Conservation (phyloP, 2,888 invertebrate genomes). For the Leptopterna dolabrata region DNA sequence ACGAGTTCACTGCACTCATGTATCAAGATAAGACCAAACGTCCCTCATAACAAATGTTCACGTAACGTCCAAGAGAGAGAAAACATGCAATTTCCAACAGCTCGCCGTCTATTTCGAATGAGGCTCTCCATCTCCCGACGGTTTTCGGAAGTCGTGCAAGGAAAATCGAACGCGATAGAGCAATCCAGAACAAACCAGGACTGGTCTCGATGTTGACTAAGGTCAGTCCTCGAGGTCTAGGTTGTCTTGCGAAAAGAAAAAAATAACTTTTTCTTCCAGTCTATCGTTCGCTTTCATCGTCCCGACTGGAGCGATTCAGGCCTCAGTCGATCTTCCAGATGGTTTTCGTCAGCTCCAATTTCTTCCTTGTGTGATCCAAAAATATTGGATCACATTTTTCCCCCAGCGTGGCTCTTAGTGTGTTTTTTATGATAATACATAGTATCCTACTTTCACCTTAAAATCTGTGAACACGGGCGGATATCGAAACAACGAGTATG, state of each 20-base stretch:
- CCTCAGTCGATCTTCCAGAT: too few species aligned
- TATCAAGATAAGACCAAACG: neutral
- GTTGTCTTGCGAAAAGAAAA: neutral
- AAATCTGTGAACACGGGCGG: neutral
- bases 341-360: too few species aligned
- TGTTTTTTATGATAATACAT: neutral
- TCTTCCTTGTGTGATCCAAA: too few species aligned
- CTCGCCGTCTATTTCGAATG: neutral
- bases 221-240: neutral
- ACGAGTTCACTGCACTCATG: neutral
- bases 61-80: neutral
- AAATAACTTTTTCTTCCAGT: neutral
- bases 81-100: neutral
- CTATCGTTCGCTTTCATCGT: neutral
- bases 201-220: neutral
- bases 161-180: neutral
- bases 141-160: neutral
- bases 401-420: too few species aligned
- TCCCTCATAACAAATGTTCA: neutral
- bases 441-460: neutral
- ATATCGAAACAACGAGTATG: neutral
- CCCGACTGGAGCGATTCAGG: too few species aligned
- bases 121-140: neutral
- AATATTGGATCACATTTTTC: too few species aligned
- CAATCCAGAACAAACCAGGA: neutral